Evolutionary conservation across 2,113 vertebrate genomes (phyloP).

Genomic region (Caranx melampygus): DNA sequence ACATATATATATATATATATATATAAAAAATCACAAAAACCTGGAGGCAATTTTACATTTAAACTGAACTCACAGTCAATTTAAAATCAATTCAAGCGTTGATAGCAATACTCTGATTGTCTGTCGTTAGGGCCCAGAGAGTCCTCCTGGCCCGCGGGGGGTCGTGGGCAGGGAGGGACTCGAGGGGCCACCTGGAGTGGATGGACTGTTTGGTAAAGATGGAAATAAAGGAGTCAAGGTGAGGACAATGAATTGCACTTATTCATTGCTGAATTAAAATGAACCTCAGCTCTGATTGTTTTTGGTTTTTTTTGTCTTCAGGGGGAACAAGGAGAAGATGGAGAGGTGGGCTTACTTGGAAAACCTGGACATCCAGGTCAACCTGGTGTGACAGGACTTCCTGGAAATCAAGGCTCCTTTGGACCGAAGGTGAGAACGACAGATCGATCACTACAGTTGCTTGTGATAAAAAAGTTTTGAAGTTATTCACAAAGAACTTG

Average conservation of each 20-base stretch:
- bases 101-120: not conserved
- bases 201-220: constrained; percentile 89
- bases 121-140: constrained; percentile 88
- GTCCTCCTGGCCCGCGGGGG: constrained; percentile 89
- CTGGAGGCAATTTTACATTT: not conserved
- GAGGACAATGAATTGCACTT: constrained; percentile 47
- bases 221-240: constrained; percentile 87
- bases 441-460: not conserved
- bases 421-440: constrained; percentile 89
- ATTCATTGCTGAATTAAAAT: not conserved
- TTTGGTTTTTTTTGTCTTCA: constrained; percentile 56
- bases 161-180: constrained; percentile 92
- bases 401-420: constrained; percentile 91
- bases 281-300: not conserved
- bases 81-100: not conserved
- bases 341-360: constrained; percentile 86
- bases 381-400: constrained; percentile 88
- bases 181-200: constrained; percentile 87
- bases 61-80: not conserved
- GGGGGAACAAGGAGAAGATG: constrained; percentile 95
- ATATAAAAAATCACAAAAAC: not conserved
- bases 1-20: not conserved
- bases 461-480: not conserved
- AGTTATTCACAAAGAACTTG: not conserved
- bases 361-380: constrained; percentile 87